phyloP scores from a whole-genome alignment of 2,113 vertebrate species.

The Pseudopodoces humilis region DNA sequence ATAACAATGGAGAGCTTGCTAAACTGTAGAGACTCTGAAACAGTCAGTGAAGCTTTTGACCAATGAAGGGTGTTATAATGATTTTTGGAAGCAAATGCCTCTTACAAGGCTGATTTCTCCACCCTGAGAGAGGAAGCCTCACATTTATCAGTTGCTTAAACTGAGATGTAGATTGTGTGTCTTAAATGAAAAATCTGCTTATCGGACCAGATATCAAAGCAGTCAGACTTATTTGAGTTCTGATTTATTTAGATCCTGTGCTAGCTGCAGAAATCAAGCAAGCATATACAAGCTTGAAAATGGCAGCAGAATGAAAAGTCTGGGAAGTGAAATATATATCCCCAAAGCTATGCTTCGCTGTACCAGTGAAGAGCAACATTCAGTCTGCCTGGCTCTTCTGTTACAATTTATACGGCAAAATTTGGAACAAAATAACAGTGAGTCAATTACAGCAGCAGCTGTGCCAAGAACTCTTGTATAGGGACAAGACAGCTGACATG shows the following conservation, averaged over 20 bases:
- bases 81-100: not conserved
- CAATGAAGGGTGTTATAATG: fast-evolving
- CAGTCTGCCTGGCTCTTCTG: not conserved
- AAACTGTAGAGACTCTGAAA: not conserved
- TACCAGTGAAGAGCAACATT: not conserved
- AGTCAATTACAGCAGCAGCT: constrained; percentile 25
- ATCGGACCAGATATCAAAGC: not conserved
- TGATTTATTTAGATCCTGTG: not conserved
- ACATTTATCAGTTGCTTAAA: not conserved
- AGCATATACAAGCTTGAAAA: not conserved
- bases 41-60: not conserved
- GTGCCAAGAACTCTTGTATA: constrained; percentile 11
- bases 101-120: not conserved
- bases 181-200: not conserved
- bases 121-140: not conserved
- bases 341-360: not conserved
- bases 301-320: not conserved
- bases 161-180: not conserved
- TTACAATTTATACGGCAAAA: constrained; percentile 32
- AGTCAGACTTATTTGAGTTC: not conserved
- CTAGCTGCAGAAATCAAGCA: not conserved
- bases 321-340: not conserved
- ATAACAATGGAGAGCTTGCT: not conserved
- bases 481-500: constrained; percentile 23
- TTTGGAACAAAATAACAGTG: constrained; percentile 39